Evolutionary conservation across 2,113 vertebrate genomes (phyloP), one percentile per base, ranked within the genome.

Genomic region (Seriola rivoliana): DNA sequence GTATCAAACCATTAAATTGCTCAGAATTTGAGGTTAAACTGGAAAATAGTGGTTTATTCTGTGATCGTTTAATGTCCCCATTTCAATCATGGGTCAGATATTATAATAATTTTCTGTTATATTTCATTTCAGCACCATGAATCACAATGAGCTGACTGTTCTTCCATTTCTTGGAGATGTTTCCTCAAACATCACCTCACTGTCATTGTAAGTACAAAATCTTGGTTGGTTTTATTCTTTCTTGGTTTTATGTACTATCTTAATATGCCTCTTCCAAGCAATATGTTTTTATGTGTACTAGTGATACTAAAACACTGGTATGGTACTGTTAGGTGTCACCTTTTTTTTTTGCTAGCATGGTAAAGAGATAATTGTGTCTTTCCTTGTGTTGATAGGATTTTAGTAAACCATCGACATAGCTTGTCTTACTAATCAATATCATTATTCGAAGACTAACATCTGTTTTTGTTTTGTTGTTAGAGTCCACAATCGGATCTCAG

Each of bases 71-170:
- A 21, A 16, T 77, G 4, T 23, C 1, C 2, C 5, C 2, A 44
- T 63, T 71, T 48, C 13, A 40, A 5, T 44, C 5, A 25, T 36
- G 17, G 10, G 5, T 4, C 58, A 6, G 42, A 38, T 4, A 44
- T 34, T 16, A 65, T 12, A 5, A 4, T 78, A 32, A 67, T 77
- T 48, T 71, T 62, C 34, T 2, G 34, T 88, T 89, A 14, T 16
- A 86, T 85, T 71, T 80, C 11, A 81, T 79, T 88, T 77, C 91
- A 99, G 98, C 87, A 97, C 96, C 90, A 95, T 99, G 96, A 99
- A 99, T 95, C 96, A 99, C 85, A 99, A 99, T 82, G 97, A 99
- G 42, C 89, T 99, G 90, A 95, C 96, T 72, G 93, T 92, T 91
- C 89, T 99, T 66, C 98, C 98, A 0, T 96, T 96, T 89, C 95